Base-by-base conservation (phyloP, 2,113 vertebrate genomes). In the Dendrocopos noguchii region DNA sequence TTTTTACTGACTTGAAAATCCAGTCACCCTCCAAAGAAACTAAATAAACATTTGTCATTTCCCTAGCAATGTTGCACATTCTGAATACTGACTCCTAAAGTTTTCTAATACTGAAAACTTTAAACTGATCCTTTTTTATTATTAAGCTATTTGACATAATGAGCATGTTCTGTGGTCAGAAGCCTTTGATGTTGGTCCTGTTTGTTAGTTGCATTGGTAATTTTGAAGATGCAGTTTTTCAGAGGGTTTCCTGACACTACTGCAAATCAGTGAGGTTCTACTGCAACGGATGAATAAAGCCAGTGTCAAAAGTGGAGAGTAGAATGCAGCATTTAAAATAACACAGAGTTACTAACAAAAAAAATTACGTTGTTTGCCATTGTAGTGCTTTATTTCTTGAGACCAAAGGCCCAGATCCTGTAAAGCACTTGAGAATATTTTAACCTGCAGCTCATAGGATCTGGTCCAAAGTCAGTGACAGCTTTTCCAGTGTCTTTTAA, bases 191-290 rank as follows among this genome's bases (percentile, higher is more conserved):
- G 73, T 91, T 76, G 57, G 61, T 91, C 68, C 29, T 82, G 33
- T 89, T 93, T 87, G 79, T 87, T 87, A 65, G 64, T 94, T 90
- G 61, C 68, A 87, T 89, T 77, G 74, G 76, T 87, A 92, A 91
- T 91, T 89, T 53, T 64, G 84, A 92, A 93, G 89, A 93, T 57
- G 60, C 66, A 47, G 73, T 88, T 91, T 90, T 94, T 74, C 44
- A 53, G 80, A 91, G 88, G 25, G 34, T 85, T 94, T 95, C 71
- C 83, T 93, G 80, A 81, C 46, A n/a, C 29, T 89, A 13, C 46
- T 89, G 29, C 81, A 85, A 95, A 94, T 95, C 81, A 93, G 96
- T 96, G 95, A 96, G 87, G 94, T 96, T 96, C 96, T 95, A 96
- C 95, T 96, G 93, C 95, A 94, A 76, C 75, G 57, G 73, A 39